These are phyloP conservation scores for Litoditis marina DNA, from an alignment of 2,888 invertebrate genomes.

Conservation along the genomic window DNA sequence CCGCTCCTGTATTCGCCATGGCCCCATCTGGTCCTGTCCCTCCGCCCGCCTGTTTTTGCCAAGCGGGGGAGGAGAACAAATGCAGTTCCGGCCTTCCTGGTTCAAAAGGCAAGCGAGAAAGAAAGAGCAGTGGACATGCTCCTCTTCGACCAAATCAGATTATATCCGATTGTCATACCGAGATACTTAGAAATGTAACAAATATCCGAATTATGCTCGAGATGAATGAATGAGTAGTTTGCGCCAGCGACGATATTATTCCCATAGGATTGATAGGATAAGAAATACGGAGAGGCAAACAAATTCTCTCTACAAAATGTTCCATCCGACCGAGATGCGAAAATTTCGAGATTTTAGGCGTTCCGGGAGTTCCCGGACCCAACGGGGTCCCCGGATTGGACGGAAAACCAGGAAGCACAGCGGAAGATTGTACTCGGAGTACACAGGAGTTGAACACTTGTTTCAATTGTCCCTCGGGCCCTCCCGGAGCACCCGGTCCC, in stretches of 20 bases:
- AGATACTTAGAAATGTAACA: too few species aligned
- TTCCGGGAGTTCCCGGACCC: slow-evolving; percentile 33
- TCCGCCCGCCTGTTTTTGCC: slow-evolving; percentile 22
- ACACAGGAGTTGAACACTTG: slow-evolving; percentile 24
- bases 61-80: slow-evolving; percentile 34
- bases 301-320: too few species aligned
- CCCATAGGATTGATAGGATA: too few species aligned
- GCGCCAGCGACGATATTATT: too few species aligned
- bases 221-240: too few species aligned
- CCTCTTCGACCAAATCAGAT: too few species aligned
- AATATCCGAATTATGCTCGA: too few species aligned
- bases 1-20: slow-evolving; percentile 23
- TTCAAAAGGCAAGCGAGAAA: slow-evolving; percentile 27
- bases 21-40: slow-evolving; percentile 28
- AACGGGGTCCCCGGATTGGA: slow-evolving; percentile 40
- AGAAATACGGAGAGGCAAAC: too few species aligned
- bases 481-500: slow-evolving; percentile 39
- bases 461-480: slow-evolving; percentile 37
- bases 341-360: slow-evolving; percentile 3
- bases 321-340: too few species aligned
- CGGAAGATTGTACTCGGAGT: slow-evolving; percentile 36
- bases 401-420: slow-evolving; percentile 34
- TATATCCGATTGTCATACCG: too few species aligned
- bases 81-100: slow-evolving; percentile 40
- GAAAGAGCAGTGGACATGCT: too few species aligned